phyloP scores from a whole-genome alignment of 2,888 invertebrate species.

The Cartodere bifasciata region DNA sequence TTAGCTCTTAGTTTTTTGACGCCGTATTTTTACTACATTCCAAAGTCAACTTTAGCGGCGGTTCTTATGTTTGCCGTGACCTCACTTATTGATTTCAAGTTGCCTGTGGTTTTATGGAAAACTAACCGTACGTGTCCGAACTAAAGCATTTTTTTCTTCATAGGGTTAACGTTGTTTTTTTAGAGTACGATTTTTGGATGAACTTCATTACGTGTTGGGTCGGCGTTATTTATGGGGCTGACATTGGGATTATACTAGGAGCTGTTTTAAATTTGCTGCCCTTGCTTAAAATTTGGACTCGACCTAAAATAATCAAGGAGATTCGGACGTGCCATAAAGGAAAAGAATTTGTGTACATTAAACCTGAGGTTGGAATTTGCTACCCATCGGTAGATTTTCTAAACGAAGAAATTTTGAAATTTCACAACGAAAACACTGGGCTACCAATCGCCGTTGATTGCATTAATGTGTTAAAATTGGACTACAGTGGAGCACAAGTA shows the following conservation, averaged over 20 bases:
- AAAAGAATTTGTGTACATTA: constrained; percentile 43
- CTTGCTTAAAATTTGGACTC: constrained; percentile 53
- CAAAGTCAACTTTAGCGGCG: constrained; percentile 71
- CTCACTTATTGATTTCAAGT: constrained; percentile 57
- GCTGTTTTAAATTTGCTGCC: constrained; percentile 49
- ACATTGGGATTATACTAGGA: constrained; percentile 67
- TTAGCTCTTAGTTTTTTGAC: constrained; percentile 75
- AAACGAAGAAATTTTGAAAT: constrained; percentile 41
- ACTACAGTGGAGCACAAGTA: constrained; percentile 55
- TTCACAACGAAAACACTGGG: constrained; percentile 31
- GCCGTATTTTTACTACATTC: constrained; percentile 77
- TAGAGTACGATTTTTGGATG: constrained; percentile 37
- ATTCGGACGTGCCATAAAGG: constrained; percentile 23
- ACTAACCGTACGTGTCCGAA: constrained; percentile 37
- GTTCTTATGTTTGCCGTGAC: constrained; percentile 83
- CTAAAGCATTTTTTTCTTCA: no score
- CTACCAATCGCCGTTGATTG: constrained; percentile 54
- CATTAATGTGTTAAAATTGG: constrained; percentile 46
- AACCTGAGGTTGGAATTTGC: constrained; percentile 52
- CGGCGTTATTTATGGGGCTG: constrained; percentile 58
- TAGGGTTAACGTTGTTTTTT: constrained; percentile 16
- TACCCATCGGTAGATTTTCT: constrained; percentile 60
- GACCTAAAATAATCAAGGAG: constrained; percentile 38
- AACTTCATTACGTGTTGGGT: constrained; percentile 54
- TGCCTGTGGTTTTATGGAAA: constrained; percentile 40